These are phyloP conservation scores for Epinotia demarniana DNA, from an alignment of 2,888 invertebrate genomes.

Conservation along the genomic window DNA sequence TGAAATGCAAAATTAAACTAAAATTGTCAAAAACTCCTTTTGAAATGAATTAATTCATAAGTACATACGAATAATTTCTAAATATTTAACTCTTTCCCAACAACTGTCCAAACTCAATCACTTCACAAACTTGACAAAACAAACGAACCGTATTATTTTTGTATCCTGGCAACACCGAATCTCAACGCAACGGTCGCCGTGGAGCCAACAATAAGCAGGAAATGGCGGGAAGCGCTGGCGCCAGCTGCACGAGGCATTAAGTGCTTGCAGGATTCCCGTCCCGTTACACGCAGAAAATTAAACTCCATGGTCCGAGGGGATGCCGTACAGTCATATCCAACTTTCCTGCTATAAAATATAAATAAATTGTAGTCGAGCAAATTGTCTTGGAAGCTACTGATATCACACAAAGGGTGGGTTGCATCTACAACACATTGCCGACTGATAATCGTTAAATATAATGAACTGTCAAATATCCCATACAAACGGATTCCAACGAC, in stretches of 20 bases:
- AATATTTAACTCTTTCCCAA: no score
- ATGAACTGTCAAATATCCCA: no score
- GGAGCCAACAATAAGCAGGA: constrained; percentile 14
- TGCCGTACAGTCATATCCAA: background rate
- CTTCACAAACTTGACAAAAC: no score
- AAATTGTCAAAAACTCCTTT: no score
- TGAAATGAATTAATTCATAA: no score
- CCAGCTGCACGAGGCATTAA: constrained; percentile 14
- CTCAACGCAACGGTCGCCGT: background rate
- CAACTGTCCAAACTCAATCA: no score
- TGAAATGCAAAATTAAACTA: no score
- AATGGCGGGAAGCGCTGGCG: constrained; percentile 8
- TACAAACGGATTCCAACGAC: background rate
- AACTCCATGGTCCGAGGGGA: background rate
- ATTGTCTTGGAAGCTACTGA: background rate
- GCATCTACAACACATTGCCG: no score
- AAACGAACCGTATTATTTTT: background rate
- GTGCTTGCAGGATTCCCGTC: background rate
- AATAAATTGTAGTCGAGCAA: background rate
- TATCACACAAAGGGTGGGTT: no score
- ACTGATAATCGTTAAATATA: no score
- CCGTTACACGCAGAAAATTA: constrained; percentile 17
- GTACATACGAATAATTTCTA: no score
- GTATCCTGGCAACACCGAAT: constrained; percentile 11
- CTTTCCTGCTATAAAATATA: background rate